Evolutionary conservation across 1,140 invertebrate species (phyloP), one percentile per base, ranked within the genome.

Genomic region (Cydia splendana): DNA sequence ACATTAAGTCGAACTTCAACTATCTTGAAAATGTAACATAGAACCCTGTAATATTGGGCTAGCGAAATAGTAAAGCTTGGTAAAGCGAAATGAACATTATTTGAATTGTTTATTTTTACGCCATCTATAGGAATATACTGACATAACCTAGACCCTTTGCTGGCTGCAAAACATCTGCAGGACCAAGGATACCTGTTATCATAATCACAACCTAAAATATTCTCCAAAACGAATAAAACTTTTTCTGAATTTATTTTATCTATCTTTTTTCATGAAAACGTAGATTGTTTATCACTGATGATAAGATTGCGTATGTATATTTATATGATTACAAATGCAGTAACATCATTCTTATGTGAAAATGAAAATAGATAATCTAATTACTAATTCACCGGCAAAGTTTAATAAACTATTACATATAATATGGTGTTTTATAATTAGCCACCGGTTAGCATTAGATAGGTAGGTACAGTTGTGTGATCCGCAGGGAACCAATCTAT

Each of bases 401-500:
- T 71, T 42, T 13, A 38, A 71, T 48, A 15, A 48, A 69, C 0
- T 34, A 38, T 34, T 67, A 38, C 15, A 71, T 71, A 71, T 5
- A 38, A 42, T 38, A 12, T 51, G 34, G 10, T 57, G 28, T 74
- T 74, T n/a, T 65, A 78, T 81, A 80, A 79, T 79, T 78, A 80
- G 57, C 76, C 45, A 65, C 34, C 69, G 67, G 62, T 62, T 76
- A 71, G 65, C 62, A 71, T 71, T 42, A 71, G 38, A 71, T 71
- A 42, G 67, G 18, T 62, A 62, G 4, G 30, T 53, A 53, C 24
- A 71, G 38, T 24, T 10, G 34, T 71, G 45, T 53, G 76, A 75
- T 76, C 78, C 81, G 81, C 82, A 84, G 87, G 85, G 88, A 88
- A 87, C 81, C 74, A 77, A 76, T 87, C 89, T 91, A 91, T 91